These are phyloP conservation scores for Meda fulgida DNA, from an alignment of 2,797 vertebrate species.

Conservation along the genomic window DNA sequence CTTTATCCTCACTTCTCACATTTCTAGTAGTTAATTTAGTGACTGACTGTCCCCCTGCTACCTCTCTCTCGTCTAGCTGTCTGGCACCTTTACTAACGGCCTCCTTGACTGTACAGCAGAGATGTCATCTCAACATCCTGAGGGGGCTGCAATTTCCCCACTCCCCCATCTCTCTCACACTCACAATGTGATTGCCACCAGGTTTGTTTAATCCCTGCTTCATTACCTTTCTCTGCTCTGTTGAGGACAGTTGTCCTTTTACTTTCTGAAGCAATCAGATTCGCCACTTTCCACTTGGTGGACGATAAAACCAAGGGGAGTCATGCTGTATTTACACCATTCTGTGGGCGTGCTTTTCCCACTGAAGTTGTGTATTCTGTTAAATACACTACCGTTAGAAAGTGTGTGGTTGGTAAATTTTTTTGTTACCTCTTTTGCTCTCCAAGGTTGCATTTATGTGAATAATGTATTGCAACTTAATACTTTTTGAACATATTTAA, in stretches of 20 bases:
- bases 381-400: background rate
- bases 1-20: conserved; percentile 14
- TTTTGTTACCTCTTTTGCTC: too few relatives aligned
- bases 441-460: background rate
- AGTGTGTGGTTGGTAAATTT: background rate
- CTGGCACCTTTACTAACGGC: conserved; percentile 82
- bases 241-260: background rate
- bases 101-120: conserved; percentile 77
- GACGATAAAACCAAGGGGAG: background rate
- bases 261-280: background rate
- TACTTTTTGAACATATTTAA: background rate
- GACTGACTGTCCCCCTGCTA: conserved; percentile 62
- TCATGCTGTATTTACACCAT: background rate
- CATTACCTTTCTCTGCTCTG: background rate
- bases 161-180: conserved; percentile 74
- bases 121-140: conserved; percentile 71
- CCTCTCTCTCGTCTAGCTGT: conserved; percentile 74
- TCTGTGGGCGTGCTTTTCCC: background rate
- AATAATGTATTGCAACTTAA: background rate
- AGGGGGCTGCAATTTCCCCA: conserved; percentile 66
- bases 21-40: background rate
- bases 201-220: conserved; percentile 71
- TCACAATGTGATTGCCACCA: conserved; percentile 73
- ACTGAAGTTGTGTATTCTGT: background rate
- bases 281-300: background rate